Evolutionary conservation across 2,113 vertebrate genomes (phyloP).

Genomic region (Pomatostomus ruficeps): DNA sequence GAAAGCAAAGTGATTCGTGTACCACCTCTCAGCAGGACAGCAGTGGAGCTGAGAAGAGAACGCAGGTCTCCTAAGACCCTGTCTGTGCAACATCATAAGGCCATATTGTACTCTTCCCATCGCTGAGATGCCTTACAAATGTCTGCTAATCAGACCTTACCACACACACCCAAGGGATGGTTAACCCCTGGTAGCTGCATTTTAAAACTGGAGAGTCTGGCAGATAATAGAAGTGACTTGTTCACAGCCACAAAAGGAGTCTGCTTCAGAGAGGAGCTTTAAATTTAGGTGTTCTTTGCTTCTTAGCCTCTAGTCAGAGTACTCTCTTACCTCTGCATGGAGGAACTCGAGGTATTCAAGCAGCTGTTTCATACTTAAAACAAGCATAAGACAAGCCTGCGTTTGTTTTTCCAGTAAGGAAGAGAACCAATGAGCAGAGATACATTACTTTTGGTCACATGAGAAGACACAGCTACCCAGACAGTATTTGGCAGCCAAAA

Average conservation of each 20-base stretch:
- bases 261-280: slow-evolving; percentile 1
- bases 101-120: background rate
- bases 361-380: background rate
- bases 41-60: background rate
- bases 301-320: background rate
- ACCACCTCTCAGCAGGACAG: slow-evolving; percentile 14
- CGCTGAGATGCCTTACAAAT: background rate
- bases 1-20: background rate
- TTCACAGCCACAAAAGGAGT: slow-evolving; percentile 4
- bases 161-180: background rate
- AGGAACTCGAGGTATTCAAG: background rate
- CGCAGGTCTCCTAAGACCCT: background rate
- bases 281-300: background rate
- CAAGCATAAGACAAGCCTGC: background rate
- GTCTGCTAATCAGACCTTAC: slow-evolving; percentile 28
- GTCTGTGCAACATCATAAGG: background rate
- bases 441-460: background rate
- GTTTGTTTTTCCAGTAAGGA: background rate
- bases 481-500: background rate
- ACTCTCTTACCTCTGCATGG: background rate
- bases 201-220: background rate
- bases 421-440: background rate
- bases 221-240: slow-evolving; percentile 10
- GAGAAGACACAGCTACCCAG: background rate
- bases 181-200: background rate